Evolutionary conservation across 2,797 vertebrate species (phyloP).

Genomic region (Loris lydekkerianus): DNA sequence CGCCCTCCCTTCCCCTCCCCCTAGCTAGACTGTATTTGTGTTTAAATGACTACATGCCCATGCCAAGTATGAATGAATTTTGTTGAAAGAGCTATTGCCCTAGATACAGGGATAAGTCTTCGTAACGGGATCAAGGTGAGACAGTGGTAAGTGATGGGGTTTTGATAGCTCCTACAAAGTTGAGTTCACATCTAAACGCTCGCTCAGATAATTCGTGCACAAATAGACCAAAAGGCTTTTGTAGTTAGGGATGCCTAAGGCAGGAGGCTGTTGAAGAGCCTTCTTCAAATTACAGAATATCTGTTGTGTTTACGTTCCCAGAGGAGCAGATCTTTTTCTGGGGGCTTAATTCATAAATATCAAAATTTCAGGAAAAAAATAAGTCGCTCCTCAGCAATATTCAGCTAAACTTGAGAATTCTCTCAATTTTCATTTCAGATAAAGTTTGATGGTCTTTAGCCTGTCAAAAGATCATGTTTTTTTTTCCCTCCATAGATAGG

Average conservation of each 20-base stretch:
- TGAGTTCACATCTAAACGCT: background rate
- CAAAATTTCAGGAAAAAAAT: background rate
- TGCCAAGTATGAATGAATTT: background rate
- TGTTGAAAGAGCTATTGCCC: background rate
- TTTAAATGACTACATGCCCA: too few species aligned
- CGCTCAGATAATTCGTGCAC: background rate
- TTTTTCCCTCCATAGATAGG: background rate
- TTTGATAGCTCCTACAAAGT: background rate
- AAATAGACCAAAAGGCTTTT: background rate
- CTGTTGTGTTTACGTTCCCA: background rate
- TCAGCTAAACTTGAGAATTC: background rate
- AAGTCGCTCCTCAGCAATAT: background rate
- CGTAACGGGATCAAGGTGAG: background rate
- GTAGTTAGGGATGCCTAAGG: background rate
- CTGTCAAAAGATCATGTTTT: background rate
- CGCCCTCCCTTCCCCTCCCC: too few species aligned
- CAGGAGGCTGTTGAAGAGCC: background rate
- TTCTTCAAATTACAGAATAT: background rate
- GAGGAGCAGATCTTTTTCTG: background rate
- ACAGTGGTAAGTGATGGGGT: background rate
- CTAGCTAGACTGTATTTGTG: too few species aligned
- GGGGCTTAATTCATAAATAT: background rate
- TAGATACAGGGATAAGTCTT: background rate
- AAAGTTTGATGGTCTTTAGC: background rate
- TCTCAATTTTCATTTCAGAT: background rate